Conservation (phyloP, 2,888 invertebrate genomes). For the Dryobota labecula region DNA sequence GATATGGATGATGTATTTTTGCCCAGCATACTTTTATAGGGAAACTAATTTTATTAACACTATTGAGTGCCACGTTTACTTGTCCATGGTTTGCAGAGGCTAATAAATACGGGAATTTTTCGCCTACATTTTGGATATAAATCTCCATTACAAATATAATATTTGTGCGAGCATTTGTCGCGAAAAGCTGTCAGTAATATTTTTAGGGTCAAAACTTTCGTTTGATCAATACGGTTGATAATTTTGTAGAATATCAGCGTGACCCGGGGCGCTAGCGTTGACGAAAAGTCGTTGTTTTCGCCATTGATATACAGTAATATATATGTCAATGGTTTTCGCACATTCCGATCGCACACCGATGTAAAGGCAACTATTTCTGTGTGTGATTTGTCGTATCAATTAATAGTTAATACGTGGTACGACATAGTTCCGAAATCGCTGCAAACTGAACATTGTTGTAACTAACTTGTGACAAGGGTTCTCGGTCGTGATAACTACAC, state of each 20-base stretch:
- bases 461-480: conserved; percentile 54
- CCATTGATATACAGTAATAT: too few relatives aligned
- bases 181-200: conserved; percentile 38
- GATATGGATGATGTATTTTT: conserved; percentile 28
- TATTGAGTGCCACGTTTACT: conserved; percentile 47
- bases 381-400: conserved; percentile 30
- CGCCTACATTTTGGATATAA: conserved; percentile 44
- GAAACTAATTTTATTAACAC: conserved; percentile 44
- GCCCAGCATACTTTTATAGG: conserved; percentile 18
- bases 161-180: conserved; percentile 49
- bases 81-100: conserved; percentile 28
- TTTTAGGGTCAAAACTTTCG: conserved; percentile 32
- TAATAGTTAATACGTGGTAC: conserved; percentile 33
- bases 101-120: conserved; percentile 38
- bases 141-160: conserved; percentile 57
- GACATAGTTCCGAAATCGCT: conserved; percentile 30
- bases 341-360: conserved; percentile 5
- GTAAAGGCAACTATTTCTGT: neutral
- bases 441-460: conserved; percentile 41
- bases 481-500: conserved; percentile 23
- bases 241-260: conserved; percentile 24
- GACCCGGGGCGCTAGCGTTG: neutral
- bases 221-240: conserved; percentile 26
- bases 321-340: too few relatives aligned
- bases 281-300: neutral